These are phyloP conservation scores for Epsilonema sp. DNA, from an alignment of 2,888 invertebrate species.

Conservation along the genomic window DNA sequence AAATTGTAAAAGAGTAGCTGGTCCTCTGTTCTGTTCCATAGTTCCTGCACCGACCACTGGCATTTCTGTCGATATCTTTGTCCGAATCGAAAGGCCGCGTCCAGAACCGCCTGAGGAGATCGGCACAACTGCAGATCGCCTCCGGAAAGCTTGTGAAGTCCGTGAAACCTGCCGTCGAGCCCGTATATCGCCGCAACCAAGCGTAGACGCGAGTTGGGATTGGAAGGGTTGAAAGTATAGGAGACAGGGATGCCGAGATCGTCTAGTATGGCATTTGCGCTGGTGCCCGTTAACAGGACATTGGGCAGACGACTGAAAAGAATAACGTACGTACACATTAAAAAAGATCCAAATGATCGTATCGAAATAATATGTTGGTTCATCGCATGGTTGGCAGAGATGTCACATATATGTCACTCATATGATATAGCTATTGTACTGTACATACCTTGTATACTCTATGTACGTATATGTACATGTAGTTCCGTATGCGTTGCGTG, in stretches of 20 bases:
- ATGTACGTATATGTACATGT: no score
- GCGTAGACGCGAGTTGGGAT: slow-evolving; percentile 15
- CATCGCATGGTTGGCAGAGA: no score
- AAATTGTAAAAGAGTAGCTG: slow-evolving; percentile 36
- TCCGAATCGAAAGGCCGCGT: slow-evolving; percentile 32
- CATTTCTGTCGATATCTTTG: slow-evolving; percentile 23
- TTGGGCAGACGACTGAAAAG: no score
- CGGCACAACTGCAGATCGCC: slow-evolving; percentile 31
- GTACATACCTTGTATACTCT: no score
- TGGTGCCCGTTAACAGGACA: no score
- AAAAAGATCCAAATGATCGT: no score
- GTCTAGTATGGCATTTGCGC: slow-evolving; percentile 17
- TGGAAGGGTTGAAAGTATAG: slow-evolving; percentile 21
- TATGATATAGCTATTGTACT: no score
- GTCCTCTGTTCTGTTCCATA: slow-evolving; percentile 8
- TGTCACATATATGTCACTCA: no score
- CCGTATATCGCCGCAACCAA: slow-evolving; percentile 25
- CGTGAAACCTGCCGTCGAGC: slow-evolving; percentile 30
- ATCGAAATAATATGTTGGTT: no score
- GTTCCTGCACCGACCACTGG: slow-evolving; percentile 10
- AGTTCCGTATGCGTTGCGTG: no score
- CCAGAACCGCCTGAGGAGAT: slow-evolving; percentile 16
- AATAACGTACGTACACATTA: no score
- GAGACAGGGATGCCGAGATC: slow-evolving; percentile 16
- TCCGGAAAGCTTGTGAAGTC: slow-evolving; percentile 18